Evolutionary conservation across 2,113 vertebrate species (phyloP), one percentile per base, ranked within the genome.

Genomic region (Anolis carolinensis): DNA sequence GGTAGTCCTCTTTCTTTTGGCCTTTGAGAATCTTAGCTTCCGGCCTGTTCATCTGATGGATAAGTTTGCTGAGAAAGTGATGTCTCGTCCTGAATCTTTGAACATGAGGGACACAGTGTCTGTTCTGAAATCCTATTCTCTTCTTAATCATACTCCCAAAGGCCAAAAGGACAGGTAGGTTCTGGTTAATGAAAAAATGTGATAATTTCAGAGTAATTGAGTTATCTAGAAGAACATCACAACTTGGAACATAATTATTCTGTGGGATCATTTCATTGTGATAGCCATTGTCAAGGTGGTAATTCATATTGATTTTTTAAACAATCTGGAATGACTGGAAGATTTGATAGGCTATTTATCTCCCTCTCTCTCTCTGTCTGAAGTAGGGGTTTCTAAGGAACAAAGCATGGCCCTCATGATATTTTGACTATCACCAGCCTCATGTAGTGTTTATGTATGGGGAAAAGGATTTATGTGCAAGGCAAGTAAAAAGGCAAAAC

Each of bases 101-200:
- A 96, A 91, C 2, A 84, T 96, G 71, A 96, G 94, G 90, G 95
- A 94, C 85, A 87, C 98, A 34, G 63, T 97, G 27, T 73, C 36
- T 81, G 25, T 98, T 88, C 94, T 98, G 59, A 96, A 94, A 44
- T 92, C 94, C 25, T 99, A 96, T 94, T 97, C 98, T 9, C 93
- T 92, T 63, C 94, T 99, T 21, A 98, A 97, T 95, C 96, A 97
- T 23, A 36, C 95, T 75, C 90, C 95, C 65, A 86, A 86, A 85
- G 79, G 84, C n/a, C 93, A 93, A 68, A 92, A 93, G 82, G 89
- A 94, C 73, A 86, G 90, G 98, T 99, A 95, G 36, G 98, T 96
- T 89, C 86, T 90, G 3, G 34, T 86, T 89, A 77, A 77, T 30
- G 82, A 32, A 81, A 30, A 7, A 50, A n/a, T 36, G 14, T 70